Percentiles rank a stretch among this genome's conserved stretches.
phyloP scores from a whole-genome alignment of 2,888 invertebrate genomes.

The Trypoxylon attenuatum region DNA sequence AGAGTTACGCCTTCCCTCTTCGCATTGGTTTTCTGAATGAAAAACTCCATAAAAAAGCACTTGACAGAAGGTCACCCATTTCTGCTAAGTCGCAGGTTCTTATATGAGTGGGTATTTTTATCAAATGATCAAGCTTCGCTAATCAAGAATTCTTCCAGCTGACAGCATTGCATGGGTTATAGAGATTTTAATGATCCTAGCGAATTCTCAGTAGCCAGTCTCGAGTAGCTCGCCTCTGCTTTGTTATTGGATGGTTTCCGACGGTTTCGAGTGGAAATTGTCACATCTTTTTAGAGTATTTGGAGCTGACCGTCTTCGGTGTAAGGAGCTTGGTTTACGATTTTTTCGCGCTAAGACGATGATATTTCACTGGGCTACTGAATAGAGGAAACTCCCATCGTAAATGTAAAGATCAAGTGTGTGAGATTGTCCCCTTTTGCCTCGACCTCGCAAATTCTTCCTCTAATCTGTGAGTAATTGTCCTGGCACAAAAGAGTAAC shows the following conservation, averaged over 20 bases:
- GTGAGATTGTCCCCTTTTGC: constrained; percentile 58
- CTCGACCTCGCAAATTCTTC: constrained; percentile 68
- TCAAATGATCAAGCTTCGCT: too few species aligned
- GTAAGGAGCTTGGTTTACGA: constrained; percentile 44
- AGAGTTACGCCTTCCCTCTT: constrained; percentile 38
- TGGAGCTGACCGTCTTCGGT: too few species aligned
- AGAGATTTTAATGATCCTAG: too few species aligned
- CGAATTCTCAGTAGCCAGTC: too few species aligned
- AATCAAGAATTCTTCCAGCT: too few species aligned
- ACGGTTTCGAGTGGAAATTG: neutral
- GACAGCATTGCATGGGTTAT: too few species aligned
- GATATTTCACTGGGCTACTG: constrained; percentile 62
- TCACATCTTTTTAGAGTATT: too few species aligned
- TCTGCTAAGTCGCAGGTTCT: neutral
- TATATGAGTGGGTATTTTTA: too few species aligned
- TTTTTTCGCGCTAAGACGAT: constrained; percentile 62
- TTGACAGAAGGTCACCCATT: neutral
- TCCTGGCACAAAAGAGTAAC: constrained; percentile 62
- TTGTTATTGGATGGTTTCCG: too few species aligned
- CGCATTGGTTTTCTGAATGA: constrained; percentile 2
- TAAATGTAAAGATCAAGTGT: constrained; percentile 66
- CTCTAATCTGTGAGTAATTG: constrained; percentile 73
- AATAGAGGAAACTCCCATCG: constrained; percentile 56
- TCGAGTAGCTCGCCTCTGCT: too few species aligned
- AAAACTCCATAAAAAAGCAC: neutral